A percentile compares a stretch with the other conserved stretches of the same genome.
phyloP scores from a whole-genome alignment of 2,113 vertebrate species.

The Oncorhynchus kisutch region DNA sequence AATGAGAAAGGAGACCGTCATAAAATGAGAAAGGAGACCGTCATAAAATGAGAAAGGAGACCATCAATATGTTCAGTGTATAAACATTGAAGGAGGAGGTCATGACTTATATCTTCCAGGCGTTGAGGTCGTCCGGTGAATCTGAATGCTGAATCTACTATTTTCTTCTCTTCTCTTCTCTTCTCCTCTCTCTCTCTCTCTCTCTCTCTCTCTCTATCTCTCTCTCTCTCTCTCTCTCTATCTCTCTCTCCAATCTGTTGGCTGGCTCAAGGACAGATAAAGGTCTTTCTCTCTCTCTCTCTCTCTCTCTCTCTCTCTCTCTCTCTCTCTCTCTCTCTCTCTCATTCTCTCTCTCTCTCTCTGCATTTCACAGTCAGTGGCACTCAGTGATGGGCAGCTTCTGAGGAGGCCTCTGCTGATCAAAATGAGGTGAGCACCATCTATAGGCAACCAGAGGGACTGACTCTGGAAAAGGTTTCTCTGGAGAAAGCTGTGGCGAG shows the following conservation, averaged over 20 bases:
- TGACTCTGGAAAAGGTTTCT: background rate
- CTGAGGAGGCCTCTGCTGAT: constrained; percentile 8
- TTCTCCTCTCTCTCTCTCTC: constrained; percentile 44
- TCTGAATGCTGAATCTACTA: constrained; percentile 68
- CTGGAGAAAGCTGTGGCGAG: too few relatives aligned
- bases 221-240: background rate
- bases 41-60: constrained; percentile 43
- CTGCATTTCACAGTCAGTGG: constrained; percentile 39
- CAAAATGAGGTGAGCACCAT: constrained; percentile 65
- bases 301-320: too few relatives aligned
- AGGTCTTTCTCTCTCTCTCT: constrained; percentile 29
- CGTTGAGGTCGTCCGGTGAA: constrained; percentile 14
- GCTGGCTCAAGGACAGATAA: too few relatives aligned
- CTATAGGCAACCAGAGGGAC: constrained; percentile 41
- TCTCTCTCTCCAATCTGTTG: too few relatives aligned
- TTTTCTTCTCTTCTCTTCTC: constrained; percentile 58
- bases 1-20: constrained; percentile 68
- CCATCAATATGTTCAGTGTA: constrained; percentile 71
- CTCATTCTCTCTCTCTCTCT: too few relatives aligned
- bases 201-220: constrained; percentile 26
- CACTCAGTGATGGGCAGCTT: constrained; percentile 60
- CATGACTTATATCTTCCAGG: constrained; percentile 67
- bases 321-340: constrained; percentile 26
- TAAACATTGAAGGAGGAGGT: constrained; percentile 70
- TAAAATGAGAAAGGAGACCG: too few relatives aligned